Conservation (phyloP, 2,888 invertebrate genomes). For the Ormyrus labotus region DNA sequence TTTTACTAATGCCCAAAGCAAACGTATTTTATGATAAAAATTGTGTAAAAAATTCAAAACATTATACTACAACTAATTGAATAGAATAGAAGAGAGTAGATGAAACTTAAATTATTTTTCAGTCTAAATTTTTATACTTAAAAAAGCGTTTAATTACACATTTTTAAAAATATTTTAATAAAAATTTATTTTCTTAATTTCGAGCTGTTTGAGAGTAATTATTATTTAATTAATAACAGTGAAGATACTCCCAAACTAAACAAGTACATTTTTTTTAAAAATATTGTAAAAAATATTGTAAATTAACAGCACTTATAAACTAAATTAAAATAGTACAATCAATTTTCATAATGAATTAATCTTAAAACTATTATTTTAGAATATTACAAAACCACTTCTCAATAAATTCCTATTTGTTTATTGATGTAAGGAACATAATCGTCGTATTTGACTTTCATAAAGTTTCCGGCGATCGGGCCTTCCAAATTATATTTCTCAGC, state of each 20-base stretch:
- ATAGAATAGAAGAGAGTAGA: too few species aligned
- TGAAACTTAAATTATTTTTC: too few species aligned
- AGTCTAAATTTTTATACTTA: too few species aligned
- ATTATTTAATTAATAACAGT: not conserved
- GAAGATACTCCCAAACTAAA: not conserved
- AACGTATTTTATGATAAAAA: too few species aligned
- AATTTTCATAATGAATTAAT: not conserved
- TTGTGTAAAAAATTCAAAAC: too few species aligned
- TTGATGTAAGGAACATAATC: constrained; percentile 78
- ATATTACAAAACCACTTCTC: not conserved
- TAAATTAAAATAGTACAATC: not conserved
- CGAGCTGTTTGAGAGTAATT: not conserved
- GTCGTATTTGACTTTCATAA: constrained; percentile 80
- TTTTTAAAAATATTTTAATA: not conserved
- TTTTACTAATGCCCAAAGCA: too few species aligned
- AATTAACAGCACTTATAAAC: constrained; percentile 1
- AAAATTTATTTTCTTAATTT: not conserved
- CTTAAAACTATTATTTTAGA: constrained; percentile 7
- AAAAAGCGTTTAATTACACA: too few species aligned
- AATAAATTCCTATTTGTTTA: constrained; percentile 69
- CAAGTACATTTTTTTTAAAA: not conserved
- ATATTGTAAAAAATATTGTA: constrained; percentile 13
- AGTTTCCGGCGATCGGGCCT: constrained; percentile 80
- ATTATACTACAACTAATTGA: too few species aligned
- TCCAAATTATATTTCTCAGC: constrained; percentile 79